Conservation (phyloP, 2,888 invertebrate species). For the Scaptomyza tumidula region DNA sequence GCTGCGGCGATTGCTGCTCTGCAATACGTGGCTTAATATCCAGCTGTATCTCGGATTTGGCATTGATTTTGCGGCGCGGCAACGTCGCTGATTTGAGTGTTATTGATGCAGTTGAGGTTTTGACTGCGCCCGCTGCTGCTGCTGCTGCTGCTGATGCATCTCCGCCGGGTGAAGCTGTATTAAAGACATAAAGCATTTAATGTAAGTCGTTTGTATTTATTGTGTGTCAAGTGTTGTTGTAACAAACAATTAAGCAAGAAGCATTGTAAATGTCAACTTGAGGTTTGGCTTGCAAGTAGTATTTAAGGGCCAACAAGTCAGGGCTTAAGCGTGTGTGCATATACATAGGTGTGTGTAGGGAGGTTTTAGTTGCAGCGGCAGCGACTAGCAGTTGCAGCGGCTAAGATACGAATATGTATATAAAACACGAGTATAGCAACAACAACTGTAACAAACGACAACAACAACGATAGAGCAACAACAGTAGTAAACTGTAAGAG, state of each 20-base stretch:
- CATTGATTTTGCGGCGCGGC: constrained; percentile 88
- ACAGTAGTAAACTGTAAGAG: constrained; percentile 35
- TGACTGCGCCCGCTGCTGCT: constrained; percentile 76
- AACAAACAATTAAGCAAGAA: constrained; percentile 41
- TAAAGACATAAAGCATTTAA: constrained; percentile 13
- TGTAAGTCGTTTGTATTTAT: neutral
- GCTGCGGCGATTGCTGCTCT: constrained; percentile 75
- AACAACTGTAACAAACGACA: constrained; percentile 27
- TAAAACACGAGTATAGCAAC: constrained; percentile 31
- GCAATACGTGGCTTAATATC: constrained; percentile 85
- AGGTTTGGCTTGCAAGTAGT: constrained; percentile 20
- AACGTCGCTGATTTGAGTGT: constrained; percentile 88
- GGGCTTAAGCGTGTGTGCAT: constrained; percentile 10
- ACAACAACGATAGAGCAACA: constrained; percentile 17
- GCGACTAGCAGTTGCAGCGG: constrained; percentile 36
- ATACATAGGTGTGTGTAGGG: neutral
- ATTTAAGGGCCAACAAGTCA: constrained; percentile 13
- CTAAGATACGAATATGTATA: constrained; percentile 31
- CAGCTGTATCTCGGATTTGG: constrained; percentile 88
- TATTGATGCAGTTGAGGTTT: constrained; percentile 88
- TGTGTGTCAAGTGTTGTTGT: neutral
- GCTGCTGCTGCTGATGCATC: constrained; percentile 58
- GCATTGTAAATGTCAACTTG: constrained; percentile 26
- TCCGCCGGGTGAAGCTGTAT: constrained; percentile 73
- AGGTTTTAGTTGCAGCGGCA: constrained; percentile 35